These are phyloP conservation scores for Hormaphis cornu DNA, from an alignment of 1,140 invertebrate genomes.

Conservation along the genomic window DNA sequence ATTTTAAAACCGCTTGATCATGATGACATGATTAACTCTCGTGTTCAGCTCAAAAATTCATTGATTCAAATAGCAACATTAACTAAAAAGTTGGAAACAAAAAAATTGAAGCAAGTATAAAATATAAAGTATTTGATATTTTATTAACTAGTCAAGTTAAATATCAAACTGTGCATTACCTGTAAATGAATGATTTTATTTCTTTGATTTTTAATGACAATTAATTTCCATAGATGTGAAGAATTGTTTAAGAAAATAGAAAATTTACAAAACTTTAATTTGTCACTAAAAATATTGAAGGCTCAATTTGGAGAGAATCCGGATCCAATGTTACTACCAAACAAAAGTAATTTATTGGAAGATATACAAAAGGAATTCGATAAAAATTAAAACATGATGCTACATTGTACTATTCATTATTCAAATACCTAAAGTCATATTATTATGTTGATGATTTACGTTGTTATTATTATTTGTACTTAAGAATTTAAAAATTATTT, in stretches of 20 bases:
- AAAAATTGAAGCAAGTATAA: neutral
- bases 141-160: too few species aligned
- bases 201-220: too few species aligned
- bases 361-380: neutral
- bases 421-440: too few species aligned
- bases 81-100: neutral
- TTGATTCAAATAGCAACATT: neutral
- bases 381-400: too few species aligned
- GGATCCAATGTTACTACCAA: neutral
- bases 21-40: neutral
- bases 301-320: conserved; percentile 2
- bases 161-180: too few species aligned
- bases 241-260: neutral
- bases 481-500: too few species aligned
- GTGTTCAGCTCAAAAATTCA: neutral
- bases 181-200: too few species aligned
- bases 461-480: too few species aligned
- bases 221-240: neutral
- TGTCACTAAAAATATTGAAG: neutral
- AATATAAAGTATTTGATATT: neutral
- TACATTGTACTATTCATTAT: too few species aligned
- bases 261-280: neutral
- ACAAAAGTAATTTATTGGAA: neutral
- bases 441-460: too few species aligned
- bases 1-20: neutral